Percentiles rank a stretch among this genome's conserved stretches.
Conservation (phyloP, 2,888 invertebrate species). For the Aphrophora alni region DNA sequence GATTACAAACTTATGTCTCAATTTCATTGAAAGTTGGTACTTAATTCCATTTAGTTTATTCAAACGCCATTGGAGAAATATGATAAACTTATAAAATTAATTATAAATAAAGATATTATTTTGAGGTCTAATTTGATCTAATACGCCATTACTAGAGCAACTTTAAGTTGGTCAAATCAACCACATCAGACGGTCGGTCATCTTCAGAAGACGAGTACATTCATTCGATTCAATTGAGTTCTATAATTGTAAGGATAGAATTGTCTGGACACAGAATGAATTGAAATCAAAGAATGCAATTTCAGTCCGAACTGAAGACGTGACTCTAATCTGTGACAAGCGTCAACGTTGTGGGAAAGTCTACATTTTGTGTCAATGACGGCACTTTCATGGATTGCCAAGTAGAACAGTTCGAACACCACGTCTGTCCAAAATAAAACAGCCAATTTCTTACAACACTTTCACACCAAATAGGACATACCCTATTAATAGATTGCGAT, state of each 20-base stretch:
- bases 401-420: not conserved
- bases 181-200: too few species aligned
- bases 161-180: too few species aligned
- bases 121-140: too few species aligned
- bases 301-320: not conserved
- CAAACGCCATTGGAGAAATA: too few species aligned
- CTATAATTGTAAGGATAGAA: not conserved
- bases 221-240: not conserved
- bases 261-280: not conserved
- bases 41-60: too few species aligned
- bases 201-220: not conserved
- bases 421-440: not conserved
- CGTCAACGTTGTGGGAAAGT: not conserved
- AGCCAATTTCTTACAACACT: not conserved
- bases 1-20: too few species aligned
- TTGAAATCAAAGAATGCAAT: not conserved
- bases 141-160: too few species aligned
- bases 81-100: too few species aligned
- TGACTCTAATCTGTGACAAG: not conserved
- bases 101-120: too few species aligned
- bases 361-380: not conserved
- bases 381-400: not conserved
- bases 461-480: not conserved
- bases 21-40: too few species aligned
- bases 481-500: too few species aligned